phyloP scores from a whole-genome alignment of 2,113 vertebrate genomes.

The Danionella cerebrum region DNA sequence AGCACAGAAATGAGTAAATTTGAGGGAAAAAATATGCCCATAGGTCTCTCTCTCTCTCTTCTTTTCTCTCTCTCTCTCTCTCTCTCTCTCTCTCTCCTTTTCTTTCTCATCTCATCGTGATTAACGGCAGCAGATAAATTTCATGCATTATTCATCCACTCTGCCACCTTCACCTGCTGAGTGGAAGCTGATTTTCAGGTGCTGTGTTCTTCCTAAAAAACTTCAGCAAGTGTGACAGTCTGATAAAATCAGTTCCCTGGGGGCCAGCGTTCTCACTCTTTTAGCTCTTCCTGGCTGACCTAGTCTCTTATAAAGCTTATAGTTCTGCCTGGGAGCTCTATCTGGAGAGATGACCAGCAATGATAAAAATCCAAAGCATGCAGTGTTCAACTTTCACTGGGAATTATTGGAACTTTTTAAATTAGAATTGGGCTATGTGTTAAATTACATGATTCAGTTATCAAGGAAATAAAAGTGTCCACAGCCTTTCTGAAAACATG shows the following conservation, averaged over 20 bases:
- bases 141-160: constrained; percentile 58
- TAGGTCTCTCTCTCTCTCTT: background rate
- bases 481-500: no score
- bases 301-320: background rate
- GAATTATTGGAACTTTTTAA: no score
- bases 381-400: background rate
- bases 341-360: constrained; percentile 6
- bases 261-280: constrained; percentile 5
- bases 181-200: constrained; percentile 39
- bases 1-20: background rate
- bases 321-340: background rate
- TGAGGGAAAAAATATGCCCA: background rate
- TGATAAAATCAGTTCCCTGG: constrained; percentile 29
- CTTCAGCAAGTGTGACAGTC: constrained; percentile 39
- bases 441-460: no score
- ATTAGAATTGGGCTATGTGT: no score
- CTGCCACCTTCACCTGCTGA: constrained; percentile 42
- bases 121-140: constrained; percentile 44
- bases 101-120: constrained; percentile 33
- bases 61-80: constrained; percentile 2
- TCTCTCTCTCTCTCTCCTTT: background rate
- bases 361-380: background rate
- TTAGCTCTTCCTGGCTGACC: constrained; percentile 7
- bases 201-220: constrained; percentile 33
- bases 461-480: no score